phyloP scores from a whole-genome alignment of 2,113 vertebrate genomes.

The Felis chaus region DNA sequence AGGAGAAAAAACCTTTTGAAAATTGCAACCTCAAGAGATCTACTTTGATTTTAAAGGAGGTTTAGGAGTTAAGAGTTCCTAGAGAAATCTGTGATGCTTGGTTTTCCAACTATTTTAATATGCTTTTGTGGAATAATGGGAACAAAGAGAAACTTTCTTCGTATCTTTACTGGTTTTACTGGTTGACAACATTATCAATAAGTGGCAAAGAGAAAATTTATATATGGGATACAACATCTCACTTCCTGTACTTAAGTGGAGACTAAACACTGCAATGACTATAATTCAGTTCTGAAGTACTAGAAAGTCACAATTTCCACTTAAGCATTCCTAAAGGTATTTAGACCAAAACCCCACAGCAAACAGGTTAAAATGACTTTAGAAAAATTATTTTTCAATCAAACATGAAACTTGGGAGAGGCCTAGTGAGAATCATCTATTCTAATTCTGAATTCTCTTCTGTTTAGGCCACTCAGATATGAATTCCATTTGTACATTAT shows the following conservation, averaged over 20 bases:
- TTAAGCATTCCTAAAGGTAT: neutral
- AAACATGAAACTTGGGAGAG: neutral
- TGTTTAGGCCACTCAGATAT: neutral
- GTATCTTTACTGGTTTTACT: neutral
- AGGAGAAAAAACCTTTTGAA: constrained; percentile 18
- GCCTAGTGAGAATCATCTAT: neutral
- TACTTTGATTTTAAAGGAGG: constrained; percentile 23
- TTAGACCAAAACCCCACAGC: neutral
- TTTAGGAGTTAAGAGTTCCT: neutral
- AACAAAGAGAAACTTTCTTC: constrained; percentile 1
- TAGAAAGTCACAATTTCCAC: neutral
- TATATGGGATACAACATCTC: neutral
- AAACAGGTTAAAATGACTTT: neutral
- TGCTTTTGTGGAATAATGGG: neutral
- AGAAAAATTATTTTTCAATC: neutral
- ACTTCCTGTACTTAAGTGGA: neutral
- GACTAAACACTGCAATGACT: neutral
- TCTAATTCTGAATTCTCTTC: constrained; percentile 10
- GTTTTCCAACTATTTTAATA: neutral
- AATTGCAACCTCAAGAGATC: neutral
- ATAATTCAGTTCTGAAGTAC: neutral
- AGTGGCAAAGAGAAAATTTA: constrained; percentile 34
- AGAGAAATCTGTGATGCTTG: neutral
- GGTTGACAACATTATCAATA: neutral
- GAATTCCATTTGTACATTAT: neutral